Evolutionary conservation across 2,113 vertebrate species (phyloP).

Genomic region (Chaetodon trifascialis): DNA sequence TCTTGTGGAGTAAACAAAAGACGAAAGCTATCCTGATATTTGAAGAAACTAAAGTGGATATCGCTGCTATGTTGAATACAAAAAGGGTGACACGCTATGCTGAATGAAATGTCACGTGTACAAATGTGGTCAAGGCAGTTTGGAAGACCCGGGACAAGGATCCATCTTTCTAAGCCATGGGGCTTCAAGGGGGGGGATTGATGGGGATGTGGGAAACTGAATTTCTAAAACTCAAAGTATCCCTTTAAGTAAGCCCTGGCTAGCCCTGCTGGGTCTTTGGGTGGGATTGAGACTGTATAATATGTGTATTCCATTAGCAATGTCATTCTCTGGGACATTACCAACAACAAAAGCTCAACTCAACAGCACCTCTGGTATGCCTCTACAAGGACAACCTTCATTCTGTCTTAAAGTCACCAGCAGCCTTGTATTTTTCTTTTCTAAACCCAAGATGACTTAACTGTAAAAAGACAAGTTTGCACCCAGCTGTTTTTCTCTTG

Average conservation of each 20-base stretch:
- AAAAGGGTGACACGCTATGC: conserved; percentile 44
- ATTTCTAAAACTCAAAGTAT: conserved; percentile 22
- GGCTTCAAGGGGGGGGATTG: not conserved
- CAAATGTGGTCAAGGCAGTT: conserved; percentile 18
- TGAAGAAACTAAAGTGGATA: conserved; percentile 44
- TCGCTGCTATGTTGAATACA: conserved; percentile 57
- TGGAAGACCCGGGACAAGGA: conserved; percentile 18
- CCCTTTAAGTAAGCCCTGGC: conserved; percentile 43
- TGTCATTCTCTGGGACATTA: conserved; percentile 73
- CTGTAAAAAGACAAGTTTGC: conserved; percentile 57
- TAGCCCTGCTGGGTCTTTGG: conserved; percentile 7
- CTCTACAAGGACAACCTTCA: conserved; percentile 67
- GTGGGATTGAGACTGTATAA: conserved; percentile 17
- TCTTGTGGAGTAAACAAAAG: conserved; percentile 47
- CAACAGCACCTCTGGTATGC: conserved; percentile 66
- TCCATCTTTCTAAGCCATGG: conserved; percentile 10
- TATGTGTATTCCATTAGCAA: conserved; percentile 40
- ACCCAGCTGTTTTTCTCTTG: conserved; percentile 63
- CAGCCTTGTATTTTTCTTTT: conserved; percentile 80
- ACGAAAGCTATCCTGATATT: conserved; percentile 49
- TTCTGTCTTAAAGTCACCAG: conserved; percentile 86
- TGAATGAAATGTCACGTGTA: conserved; percentile 43
- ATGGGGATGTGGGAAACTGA: not conserved
- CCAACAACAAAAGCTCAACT: conserved; percentile 59
- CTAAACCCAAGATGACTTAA: conserved; percentile 68